Base-by-base conservation (phyloP, 2,888 invertebrate species). In the Pyralis farinalis region DNA sequence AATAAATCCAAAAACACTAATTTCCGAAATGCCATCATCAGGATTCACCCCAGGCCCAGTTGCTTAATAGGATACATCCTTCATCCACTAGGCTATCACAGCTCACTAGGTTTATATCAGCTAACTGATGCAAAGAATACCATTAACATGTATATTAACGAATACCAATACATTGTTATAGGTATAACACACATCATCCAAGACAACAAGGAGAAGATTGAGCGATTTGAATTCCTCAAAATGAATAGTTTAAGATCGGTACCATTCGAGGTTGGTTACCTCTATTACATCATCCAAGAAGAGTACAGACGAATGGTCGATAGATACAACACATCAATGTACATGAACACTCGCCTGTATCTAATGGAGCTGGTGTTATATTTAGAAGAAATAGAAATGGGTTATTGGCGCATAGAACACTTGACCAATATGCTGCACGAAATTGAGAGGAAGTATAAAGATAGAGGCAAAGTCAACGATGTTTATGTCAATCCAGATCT, bases 271-370 rank as follows among this genome's bases (percentile, higher is more conserved):
- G 12, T 58, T 0, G 66, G 66, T 0, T 66, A 49, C 7, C 0
- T 58, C 1, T 49, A 43, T 0, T 64, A 54, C 2, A 37, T 46
- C 0, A 40, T 66, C 0, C 49, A 61, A 10, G 71, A 73, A 1
- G 64, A 60, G n/a, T 76, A 71, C n/a, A 30, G 67, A 1, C 53
- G 55, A 1, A 73, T 76, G 73, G 29, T 74, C 0, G 72, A 75
- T 7, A 62, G 58, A 3, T 72, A 62, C 30, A 64, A 65, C 9
- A 50, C 47, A 0, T 50, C 45, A 1, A 1, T 20, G 0, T 27
- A 20, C 0, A 42, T 59, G 47, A 16, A n/a, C 0, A 1, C 0
- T 0, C 0, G 0, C 0, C 7, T 55, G 0, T 58, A 30, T 0
- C 8, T 25, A 0, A 9, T 43, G 1, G 68, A 71, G 8, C 1